Conservation (phyloP, 2,888 invertebrate species). For the Parthenolecanium corni region DNA sequence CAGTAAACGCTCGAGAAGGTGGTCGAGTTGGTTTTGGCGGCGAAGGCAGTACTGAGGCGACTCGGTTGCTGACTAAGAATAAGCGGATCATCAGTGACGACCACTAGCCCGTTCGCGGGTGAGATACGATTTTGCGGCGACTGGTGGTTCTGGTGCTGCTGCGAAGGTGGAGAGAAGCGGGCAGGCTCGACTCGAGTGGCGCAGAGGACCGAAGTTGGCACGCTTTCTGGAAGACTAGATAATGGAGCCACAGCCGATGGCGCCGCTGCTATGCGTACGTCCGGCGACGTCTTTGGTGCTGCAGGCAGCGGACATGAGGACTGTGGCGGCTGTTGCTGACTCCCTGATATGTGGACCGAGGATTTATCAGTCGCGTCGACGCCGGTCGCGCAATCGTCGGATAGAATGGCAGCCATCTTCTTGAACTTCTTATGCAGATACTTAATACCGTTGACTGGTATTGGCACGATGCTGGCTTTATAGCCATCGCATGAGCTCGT, state of each 20-base stretch:
- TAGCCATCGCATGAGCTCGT: neutral
- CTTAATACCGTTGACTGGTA: constrained; percentile 39
- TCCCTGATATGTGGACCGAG: neutral
- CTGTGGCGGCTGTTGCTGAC: neutral
- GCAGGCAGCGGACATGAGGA: constrained; percentile 31
- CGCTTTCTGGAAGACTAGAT: constrained; percentile 22
- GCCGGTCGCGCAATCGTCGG: constrained; percentile 26
- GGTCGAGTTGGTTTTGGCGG: neutral
- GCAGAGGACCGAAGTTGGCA: neutral
- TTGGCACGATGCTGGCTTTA: no score
- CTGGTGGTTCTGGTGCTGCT: neutral
- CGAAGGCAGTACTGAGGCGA: neutral
- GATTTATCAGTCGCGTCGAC: constrained; percentile 15
- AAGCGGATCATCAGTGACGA: neutral
- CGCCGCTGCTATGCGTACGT: neutral
- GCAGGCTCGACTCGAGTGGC: neutral
- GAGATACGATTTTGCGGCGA: neutral
- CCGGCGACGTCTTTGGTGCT: constrained; percentile 29
- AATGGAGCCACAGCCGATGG: neutral
- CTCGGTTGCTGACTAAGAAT: neutral
- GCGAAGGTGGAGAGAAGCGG: neutral
- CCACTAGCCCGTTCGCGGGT: no score
- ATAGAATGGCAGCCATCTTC: constrained; percentile 50
- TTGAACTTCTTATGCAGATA: constrained; percentile 90
- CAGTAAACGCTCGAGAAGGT: constrained; percentile 32